Conservation (phyloP, 2,113 vertebrate species). For the Tonatia bakeri region DNA sequence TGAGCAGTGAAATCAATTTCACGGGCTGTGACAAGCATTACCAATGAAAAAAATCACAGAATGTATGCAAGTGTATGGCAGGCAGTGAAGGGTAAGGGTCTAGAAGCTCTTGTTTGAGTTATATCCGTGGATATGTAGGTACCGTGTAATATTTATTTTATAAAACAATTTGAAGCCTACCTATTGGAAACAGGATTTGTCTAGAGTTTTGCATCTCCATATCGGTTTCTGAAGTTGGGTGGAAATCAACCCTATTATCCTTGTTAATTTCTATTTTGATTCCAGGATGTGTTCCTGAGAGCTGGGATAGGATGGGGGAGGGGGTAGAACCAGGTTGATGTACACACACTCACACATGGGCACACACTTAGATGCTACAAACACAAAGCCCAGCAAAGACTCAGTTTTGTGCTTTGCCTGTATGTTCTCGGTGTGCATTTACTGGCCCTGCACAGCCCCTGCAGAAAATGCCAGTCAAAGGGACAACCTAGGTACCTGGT, state of each 20-base stretch:
- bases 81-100: not conserved
- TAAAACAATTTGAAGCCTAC: not conserved
- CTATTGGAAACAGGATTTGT: not conserved
- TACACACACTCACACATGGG: not conserved
- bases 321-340: not conserved
- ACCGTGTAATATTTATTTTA: not conserved
- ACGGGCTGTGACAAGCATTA: not conserved
- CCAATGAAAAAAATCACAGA: not conserved
- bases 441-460: not conserved
- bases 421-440: not conserved
- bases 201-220: not conserved
- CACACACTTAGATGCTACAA: not conserved
- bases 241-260: not conserved
- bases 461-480: not conserved
- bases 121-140: accelerated
- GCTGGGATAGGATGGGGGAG: not conserved
- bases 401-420: not conserved
- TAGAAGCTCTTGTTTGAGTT: not conserved
- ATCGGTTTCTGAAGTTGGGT: not conserved
- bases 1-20: conserved; percentile 45
- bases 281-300: not conserved
- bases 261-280: not conserved
- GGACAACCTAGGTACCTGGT: not conserved
- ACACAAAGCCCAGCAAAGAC: not conserved
- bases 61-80: not conserved